Conservation (phyloP, 2,797 vertebrate genomes). For the Enteromius paludinosus region DNA sequence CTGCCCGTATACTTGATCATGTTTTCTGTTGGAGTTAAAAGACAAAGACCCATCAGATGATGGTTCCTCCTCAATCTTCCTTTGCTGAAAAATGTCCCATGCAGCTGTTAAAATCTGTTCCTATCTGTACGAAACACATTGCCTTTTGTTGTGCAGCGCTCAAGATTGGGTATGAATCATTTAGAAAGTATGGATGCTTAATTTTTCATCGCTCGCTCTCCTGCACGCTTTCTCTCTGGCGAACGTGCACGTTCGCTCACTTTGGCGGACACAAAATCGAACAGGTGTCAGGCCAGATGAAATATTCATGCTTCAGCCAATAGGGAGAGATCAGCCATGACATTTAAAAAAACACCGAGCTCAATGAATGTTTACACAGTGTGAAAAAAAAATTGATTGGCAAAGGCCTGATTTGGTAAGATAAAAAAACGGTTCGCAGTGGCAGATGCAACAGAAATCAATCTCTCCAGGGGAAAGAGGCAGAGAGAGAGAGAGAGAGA, state of each 20-base stretch:
- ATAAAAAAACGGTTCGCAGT: constrained; percentile 56
- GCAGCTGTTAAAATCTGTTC: constrained; percentile 7
- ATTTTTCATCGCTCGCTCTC: constrained; percentile 70
- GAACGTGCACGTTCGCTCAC: constrained; percentile 44
- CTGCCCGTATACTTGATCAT: constrained; percentile 99
- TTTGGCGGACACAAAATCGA: constrained; percentile 74
- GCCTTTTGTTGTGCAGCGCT: constrained; percentile 32
- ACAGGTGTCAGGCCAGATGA: constrained; percentile 77
- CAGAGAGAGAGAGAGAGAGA: constrained; percentile 29
- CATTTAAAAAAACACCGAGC: constrained; percentile 76
- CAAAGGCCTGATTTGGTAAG: constrained; percentile 59
- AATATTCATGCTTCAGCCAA: constrained; percentile 81
- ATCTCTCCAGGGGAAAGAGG: constrained; percentile 65
- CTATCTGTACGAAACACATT: constrained; percentile 55
- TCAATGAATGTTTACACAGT: constrained; percentile 80
- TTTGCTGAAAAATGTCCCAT: neutral
- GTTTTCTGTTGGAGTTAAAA: constrained; percentile 83
- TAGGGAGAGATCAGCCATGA: constrained; percentile 68
- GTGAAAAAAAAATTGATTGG: constrained; percentile 76
- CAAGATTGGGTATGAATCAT: constrained; percentile 77
- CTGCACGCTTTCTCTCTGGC: constrained; percentile 48
- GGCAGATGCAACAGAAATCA: constrained; percentile 69
- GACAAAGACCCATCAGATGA: constrained; percentile 21
- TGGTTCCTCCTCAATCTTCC: constrained; percentile 14
- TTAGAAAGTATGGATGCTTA: constrained; percentile 68